Evolutionary conservation across 1,140 invertebrate genomes (phyloP).

Genomic region (Conus ventricosus): DNA sequence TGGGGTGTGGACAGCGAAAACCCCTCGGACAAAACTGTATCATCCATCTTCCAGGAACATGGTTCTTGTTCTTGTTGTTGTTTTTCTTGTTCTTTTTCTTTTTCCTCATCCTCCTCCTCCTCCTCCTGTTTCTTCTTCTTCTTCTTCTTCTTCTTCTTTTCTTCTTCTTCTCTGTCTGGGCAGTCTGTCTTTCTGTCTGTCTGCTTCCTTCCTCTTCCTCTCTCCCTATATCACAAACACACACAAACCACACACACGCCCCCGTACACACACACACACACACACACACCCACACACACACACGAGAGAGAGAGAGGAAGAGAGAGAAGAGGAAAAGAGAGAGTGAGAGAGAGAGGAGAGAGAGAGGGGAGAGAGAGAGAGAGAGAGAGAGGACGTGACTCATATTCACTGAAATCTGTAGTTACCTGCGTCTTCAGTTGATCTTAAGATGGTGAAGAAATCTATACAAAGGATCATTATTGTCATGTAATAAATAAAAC

Average conservation of each 20-base stretch:
- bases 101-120: not conserved
- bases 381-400: not conserved
- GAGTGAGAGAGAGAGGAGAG: no score
- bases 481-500: no score
- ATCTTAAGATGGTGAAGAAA: no score
- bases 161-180: not conserved
- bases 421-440: no score
- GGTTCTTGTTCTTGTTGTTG: no score
- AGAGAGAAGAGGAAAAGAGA: no score
- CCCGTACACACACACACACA: not conserved
- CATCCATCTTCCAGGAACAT: no score
- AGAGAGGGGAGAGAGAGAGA: no score
- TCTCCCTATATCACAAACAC: not conserved
- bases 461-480: no score
- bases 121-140: not conserved
- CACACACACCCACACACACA: not conserved
- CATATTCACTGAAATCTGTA: no score
- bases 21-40: no score
- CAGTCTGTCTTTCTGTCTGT: not conserved
- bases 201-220: not conserved
- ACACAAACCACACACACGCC: not conserved
- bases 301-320: not conserved
- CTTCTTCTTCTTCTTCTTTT: not conserved
- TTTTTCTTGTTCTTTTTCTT: not conserved
- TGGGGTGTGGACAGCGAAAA: no score